phyloP scores from a whole-genome alignment of 2,888 invertebrate genomes.

The Drosophila trichaetosa region DNA sequence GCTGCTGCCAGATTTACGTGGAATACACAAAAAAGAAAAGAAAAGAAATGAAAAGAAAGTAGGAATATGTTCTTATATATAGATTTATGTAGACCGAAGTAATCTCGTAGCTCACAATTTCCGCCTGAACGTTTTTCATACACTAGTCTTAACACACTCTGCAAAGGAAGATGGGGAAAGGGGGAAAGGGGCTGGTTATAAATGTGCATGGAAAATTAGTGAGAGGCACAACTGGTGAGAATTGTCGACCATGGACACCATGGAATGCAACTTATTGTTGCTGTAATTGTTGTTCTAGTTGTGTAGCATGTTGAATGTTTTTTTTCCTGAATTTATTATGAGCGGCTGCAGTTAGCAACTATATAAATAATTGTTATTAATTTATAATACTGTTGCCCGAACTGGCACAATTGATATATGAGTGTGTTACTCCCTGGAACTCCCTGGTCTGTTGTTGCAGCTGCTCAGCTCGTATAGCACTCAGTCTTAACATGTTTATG shows the following conservation, averaged over 20 bases:
- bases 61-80: background rate
- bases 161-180: slow-evolving; percentile 15
- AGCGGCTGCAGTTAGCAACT: slow-evolving; percentile 56
- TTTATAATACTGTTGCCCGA: slow-evolving; percentile 63
- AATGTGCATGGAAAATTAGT: slow-evolving; percentile 65
- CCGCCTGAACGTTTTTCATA: slow-evolving; percentile 62
- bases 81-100: background rate
- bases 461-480: background rate
- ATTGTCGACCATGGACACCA: slow-evolving; percentile 50
- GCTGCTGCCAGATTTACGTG: slow-evolving; percentile 78
- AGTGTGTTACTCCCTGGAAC: slow-evolving; percentile 16
- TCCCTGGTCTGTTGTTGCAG: slow-evolving; percentile 3
- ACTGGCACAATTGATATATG: slow-evolving; percentile 55
- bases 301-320: slow-evolving; percentile 60
- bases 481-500: slow-evolving; percentile 15
- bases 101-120: slow-evolving; percentile 43
- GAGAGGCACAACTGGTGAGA: slow-evolving; percentile 59
- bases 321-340: slow-evolving; percentile 69
- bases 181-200: slow-evolving; percentile 52
- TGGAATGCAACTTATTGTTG: slow-evolving; percentile 62
- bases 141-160: slow-evolving; percentile 55
- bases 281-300: slow-evolving; percentile 54
- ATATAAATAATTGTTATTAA: slow-evolving; percentile 78
- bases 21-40: background rate
- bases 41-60: background rate